Evolutionary conservation across 1,140 invertebrate species (phyloP).

Genomic region (Drosophila navojoa): DNA sequence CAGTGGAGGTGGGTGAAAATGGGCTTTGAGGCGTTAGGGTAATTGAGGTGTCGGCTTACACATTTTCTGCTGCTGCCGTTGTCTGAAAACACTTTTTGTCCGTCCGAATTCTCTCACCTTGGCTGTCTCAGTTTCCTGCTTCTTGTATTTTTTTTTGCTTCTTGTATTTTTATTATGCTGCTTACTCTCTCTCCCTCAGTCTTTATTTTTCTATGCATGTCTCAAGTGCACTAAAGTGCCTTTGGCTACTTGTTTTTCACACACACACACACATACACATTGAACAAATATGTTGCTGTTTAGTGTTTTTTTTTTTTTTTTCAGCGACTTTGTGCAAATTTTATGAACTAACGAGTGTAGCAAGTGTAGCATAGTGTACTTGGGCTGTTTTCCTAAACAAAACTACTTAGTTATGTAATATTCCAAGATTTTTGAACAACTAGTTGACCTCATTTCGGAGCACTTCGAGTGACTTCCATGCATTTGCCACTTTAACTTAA

Average conservation of each 20-base stretch:
- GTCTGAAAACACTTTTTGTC: slow-evolving; percentile 41
- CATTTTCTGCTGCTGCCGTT: slow-evolving; percentile 1
- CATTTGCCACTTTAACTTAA: slow-evolving; percentile 60
- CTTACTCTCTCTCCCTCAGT: no score
- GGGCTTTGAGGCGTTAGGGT: not conserved
- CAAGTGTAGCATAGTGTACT: not conserved
- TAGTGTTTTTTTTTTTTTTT: slow-evolving; percentile 10
- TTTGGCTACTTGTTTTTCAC: slow-evolving; percentile 34
- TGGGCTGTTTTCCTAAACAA: slow-evolving; percentile 8
- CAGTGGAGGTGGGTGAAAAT: not conserved
- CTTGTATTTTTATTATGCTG: not conserved
- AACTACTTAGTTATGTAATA: slow-evolving; percentile 60
- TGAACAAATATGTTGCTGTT: slow-evolving; percentile 3
- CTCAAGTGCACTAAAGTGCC: slow-evolving; percentile 48
- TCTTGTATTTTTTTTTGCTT: not conserved
- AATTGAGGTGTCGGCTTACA: slow-evolving; percentile 21
- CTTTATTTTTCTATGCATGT: slow-evolving; percentile 22
- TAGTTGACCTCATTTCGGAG: slow-evolving; percentile 64
- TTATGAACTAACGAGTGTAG: not conserved
- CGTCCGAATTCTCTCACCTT: slow-evolving; percentile 22
- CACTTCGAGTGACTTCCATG: slow-evolving; percentile 27
- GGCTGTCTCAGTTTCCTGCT: not conserved
- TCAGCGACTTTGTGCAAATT: slow-evolving; percentile 23
- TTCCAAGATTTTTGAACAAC: slow-evolving; percentile 48
- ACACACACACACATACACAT: not conserved